Evolutionary conservation across 1,140 invertebrate species (phyloP), one percentile per base, ranked within the genome.

Genomic region (Leptinotarsa lineolata): DNA sequence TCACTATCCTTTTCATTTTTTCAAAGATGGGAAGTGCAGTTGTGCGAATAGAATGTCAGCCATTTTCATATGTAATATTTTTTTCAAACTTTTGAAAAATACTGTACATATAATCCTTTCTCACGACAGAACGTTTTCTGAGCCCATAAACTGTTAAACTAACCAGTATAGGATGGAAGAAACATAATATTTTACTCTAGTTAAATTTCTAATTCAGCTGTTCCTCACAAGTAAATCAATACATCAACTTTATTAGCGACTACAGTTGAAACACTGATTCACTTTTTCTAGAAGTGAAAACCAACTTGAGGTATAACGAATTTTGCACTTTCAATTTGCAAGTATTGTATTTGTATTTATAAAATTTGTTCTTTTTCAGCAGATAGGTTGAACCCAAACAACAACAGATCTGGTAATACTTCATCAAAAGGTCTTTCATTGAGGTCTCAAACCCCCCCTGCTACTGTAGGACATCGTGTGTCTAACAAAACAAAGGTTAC

Each of bases 401-500:
- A 70, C 61, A 71, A 77, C 20, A 68, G 72, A 46, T 74, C 39
- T 58, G 68, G 74, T 75, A 70, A 22, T 39, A 78, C 46, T 24
- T 69, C 68, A 44, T 21, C 39, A 30, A 46, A 61, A 45, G 75
- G 87, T 44, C 83, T 86, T 64, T 88, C 2, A 82, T 87, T 77
- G 80, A 86, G 81, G 18, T 77, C 83, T 12, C 78, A 77, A 68
- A 82, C 83, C 8, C 80, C 82, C 45, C 77, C 54, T 78, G 82
- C 71, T 83, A 60, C 44, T 39, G 86, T 86, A 8, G 88, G 86
- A 4, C 88, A 90, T 75, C 86, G 90, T 22, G 88, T 88, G n/a
- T 88, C 87, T 8, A 89, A 87, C n/a, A 89, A 89, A 76, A 91
- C 90, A 5, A 87, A 88, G 78, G 90, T 91, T 68, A 85, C 89